These are phyloP conservation scores for Cheilosia pagana DNA, from an alignment of 2,888 invertebrate genomes.

Conservation along the genomic window DNA sequence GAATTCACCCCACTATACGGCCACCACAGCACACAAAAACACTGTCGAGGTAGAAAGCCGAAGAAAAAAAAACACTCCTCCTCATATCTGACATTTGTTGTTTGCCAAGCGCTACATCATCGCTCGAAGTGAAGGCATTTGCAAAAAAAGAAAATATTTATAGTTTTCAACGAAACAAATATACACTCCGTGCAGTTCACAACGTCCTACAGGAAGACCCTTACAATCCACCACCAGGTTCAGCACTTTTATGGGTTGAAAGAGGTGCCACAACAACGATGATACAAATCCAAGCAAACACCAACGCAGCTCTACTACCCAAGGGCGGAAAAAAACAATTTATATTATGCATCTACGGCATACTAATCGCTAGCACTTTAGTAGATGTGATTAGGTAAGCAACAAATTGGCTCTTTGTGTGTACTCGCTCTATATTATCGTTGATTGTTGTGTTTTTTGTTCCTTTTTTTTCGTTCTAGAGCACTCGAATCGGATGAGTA, in stretches of 20 bases:
- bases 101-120: slow-evolving; percentile 42
- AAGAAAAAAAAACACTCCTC: slow-evolving; percentile 19
- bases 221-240: neutral
- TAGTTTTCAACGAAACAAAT: slow-evolving; percentile 11
- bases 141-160: slow-evolving; percentile 17
- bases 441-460: neutral
- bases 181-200: neutral
- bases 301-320: slow-evolving; percentile 14
- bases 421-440: neutral
- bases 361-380: slow-evolving; percentile 48
- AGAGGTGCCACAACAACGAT: slow-evolving; percentile 17
- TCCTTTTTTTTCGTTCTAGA: slow-evolving; percentile 15
- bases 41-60: slow-evolving; percentile 26
- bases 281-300: slow-evolving; percentile 32
- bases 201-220: neutral
- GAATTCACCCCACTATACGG: slow-evolving; percentile 61
- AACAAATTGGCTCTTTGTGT: slow-evolving; percentile 21
- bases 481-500: slow-evolving; percentile 51
- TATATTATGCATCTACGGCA: slow-evolving; percentile 36
- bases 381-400: slow-evolving; percentile 70
- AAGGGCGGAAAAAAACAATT: slow-evolving; percentile 46
- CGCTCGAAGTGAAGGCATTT: slow-evolving; percentile 24
- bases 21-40: slow-evolving; percentile 52
- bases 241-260: slow-evolving; percentile 65
- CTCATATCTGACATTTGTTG: slow-evolving; percentile 47